Evolutionary conservation across 2,888 invertebrate genomes (phyloP), one percentile per base, ranked within the genome.

Genomic region (Andrena trimmerana): DNA sequence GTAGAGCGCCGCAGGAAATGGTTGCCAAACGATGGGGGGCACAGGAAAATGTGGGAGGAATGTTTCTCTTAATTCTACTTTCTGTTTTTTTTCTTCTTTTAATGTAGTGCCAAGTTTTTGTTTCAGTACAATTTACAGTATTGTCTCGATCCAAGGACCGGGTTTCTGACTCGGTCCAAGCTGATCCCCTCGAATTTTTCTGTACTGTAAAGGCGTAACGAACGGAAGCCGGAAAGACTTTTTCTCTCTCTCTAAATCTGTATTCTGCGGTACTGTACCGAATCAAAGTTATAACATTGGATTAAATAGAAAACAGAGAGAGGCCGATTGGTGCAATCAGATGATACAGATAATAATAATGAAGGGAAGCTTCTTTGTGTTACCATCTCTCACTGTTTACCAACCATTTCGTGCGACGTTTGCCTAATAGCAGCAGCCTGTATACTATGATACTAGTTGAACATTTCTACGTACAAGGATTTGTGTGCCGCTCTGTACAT

Each of bases 401-500:
- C 27, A 24, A 57, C 4, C 1, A 57, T 57, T 57, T 57, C 24
- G 10, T 10, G 20, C 24, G 20, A 24, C 57, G 24, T 57, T 57
- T 57, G 24, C 4, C 24, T 13, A 57, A 24, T 10, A 27, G 24
- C 27, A 57, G 24, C 57, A 57, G 24, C 57, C 57, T 29, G 42
- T 62, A 67, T 50, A 76, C 27, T 31, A 50, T 31, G 31, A 42
- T 65, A 65, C n/a, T 59, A 62, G 68, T 79, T 60, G 50, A 66
- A 33, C 33, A 67, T 75, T 83, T 84, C 84, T 83, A 71, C 36
- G 24, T 48, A 42, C 59, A 48, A 75, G 27, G 62, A 75, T 65
- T 74, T 48, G 68, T 65, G 52, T 71, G 54, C 60, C 57, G 67
- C 83, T 68, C 33, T 73, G 65, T 83, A 82, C 54, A 83, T 70